phyloP scores from a whole-genome alignment of 2,113 vertebrate species.

The Pomatorhinus ruficollis region DNA sequence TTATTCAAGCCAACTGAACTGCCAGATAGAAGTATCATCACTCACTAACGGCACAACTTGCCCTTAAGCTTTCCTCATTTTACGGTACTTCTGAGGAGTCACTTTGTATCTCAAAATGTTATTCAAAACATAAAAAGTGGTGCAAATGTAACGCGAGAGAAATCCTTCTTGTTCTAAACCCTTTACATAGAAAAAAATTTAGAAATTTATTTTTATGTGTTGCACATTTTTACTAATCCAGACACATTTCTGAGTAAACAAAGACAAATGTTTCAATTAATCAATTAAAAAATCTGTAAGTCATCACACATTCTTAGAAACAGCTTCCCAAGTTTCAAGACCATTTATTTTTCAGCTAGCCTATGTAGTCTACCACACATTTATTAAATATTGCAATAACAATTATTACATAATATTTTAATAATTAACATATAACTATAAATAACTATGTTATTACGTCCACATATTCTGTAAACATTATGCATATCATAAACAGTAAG shows the following conservation, averaged over 20 bases:
- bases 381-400: neutral
- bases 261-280: neutral
- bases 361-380: neutral
- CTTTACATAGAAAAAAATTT: neutral
- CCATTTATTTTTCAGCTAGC: slow-evolving; percentile 7
- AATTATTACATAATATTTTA: neutral
- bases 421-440: neutral
- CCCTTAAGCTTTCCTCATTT: slow-evolving; percentile 58
- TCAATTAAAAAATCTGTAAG: neutral
- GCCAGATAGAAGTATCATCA: slow-evolving; percentile 48
- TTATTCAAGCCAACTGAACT: slow-evolving; percentile 44
- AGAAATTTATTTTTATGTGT: neutral
- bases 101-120: slow-evolving; percentile 47
- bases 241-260: slow-evolving; percentile 38
- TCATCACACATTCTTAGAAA: neutral
- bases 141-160: neutral
- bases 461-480: neutral
- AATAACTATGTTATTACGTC: neutral
- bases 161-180: slow-evolving; percentile 3
- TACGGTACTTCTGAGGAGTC: slow-evolving; percentile 46
- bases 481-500: neutral
- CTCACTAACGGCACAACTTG: neutral
- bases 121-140: slow-evolving; percentile 36
- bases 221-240: neutral
- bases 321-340: neutral